Percentiles rank a stretch among this genome's conserved stretches.
Conservation (phyloP, 2,888 invertebrate species). For the Selenia dentaria region DNA sequence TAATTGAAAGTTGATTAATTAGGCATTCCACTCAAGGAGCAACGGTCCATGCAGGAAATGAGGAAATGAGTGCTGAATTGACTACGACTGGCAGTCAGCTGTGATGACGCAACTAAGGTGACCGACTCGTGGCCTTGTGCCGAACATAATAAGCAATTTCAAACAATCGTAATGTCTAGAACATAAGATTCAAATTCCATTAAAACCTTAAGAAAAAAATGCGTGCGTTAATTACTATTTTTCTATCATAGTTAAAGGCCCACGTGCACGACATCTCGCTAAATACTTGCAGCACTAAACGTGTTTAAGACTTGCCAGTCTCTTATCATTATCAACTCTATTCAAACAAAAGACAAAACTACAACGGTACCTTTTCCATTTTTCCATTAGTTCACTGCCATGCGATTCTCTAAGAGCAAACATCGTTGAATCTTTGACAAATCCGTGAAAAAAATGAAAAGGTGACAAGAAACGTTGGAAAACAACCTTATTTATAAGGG, state of each 20-base stretch:
- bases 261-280: too few relatives aligned
- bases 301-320: too few relatives aligned
- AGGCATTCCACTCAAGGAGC: constrained; percentile 11
- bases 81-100: constrained; percentile 39
- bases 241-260: constrained; percentile 1
- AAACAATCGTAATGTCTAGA: background rate
- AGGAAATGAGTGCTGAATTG: constrained; percentile 27
- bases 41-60: constrained; percentile 27
- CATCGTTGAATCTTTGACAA: too few relatives aligned
- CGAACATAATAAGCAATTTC: background rate
- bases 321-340: too few relatives aligned
- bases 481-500: too few relatives aligned
- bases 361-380: too few relatives aligned
- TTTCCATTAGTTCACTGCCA: too few relatives aligned
- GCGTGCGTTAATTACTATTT: constrained; percentile 9
- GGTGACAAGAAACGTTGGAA: too few relatives aligned
- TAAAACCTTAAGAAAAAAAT: background rate
- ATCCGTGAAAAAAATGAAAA: too few relatives aligned
- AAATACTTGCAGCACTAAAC: too few relatives aligned
- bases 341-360: too few relatives aligned
- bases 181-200: background rate
- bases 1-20: constrained; percentile 1
- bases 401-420: too few relatives aligned
- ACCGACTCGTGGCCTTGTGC: constrained; percentile 41
- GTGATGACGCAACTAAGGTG: constrained; percentile 46